Evolutionary conservation across 2,797 vertebrate species (phyloP), one percentile per base, ranked within the genome.

Genomic region (Channallabes apus): DNA sequence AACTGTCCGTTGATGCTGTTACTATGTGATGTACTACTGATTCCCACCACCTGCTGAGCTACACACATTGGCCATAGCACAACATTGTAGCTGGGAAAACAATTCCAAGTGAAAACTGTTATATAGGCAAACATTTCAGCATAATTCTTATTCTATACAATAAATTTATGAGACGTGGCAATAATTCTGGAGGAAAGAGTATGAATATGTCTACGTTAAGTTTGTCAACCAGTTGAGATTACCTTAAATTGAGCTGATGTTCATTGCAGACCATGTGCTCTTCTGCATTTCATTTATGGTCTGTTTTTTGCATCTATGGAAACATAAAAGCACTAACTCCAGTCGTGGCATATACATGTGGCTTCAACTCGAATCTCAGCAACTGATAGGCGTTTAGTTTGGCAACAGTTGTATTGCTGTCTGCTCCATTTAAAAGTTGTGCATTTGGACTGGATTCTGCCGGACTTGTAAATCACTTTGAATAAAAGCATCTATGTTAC

Each of bases 391-490:
- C 56, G 24, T 77, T 77, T 56, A 8, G n/a, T 29, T 72, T 73
- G 71, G 71, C 24, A 78, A n/a, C 6, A n/a, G 20, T 79, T 62
- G 76, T 62, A 62, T 4, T 62, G 11, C 59, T 79, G 35, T 79
- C 77, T 46, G 35, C 59, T 18, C 22, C 3, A 24, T 80, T 62
- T 80, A 62, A 64, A 27, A 54, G 59, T 38, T 41, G 24, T 62
- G 4, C 3, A 41, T 46, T 46, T 4, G 7, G 8, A 80, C 29
- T 15, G 32, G 58, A 38, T 62, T 79, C 15, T 79, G 35, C 0
- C 7, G 6, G 32, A 79, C 59, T 62, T 61, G 56, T 62, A 79
- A 79, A 79, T 62, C 77, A 64, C 77, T 79, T 79, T 35, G 58
- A 24, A 79, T 62, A 3, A 38, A 46, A 80, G 59, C 7, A 1